phyloP scores from a whole-genome alignment of 2,797 vertebrate genomes.

The Erethizon dorsatum region DNA sequence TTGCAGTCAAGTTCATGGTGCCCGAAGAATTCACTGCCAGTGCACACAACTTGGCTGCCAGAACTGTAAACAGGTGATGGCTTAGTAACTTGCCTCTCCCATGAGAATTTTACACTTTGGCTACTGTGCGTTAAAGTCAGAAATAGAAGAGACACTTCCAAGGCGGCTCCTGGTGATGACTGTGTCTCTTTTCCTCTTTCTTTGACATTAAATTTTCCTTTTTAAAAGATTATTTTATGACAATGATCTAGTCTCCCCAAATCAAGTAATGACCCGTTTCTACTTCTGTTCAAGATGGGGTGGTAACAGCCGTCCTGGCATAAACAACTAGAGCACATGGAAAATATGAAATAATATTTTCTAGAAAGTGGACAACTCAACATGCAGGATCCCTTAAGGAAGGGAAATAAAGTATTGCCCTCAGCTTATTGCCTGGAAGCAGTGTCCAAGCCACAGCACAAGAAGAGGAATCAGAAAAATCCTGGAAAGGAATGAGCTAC shows the following conservation, averaged over 20 bases:
- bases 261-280: neutral
- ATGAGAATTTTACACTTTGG: neutral
- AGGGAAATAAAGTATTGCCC: neutral
- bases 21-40: neutral
- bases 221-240: neutral
- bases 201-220: neutral
- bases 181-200: conserved; percentile 16
- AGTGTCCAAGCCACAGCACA: neutral
- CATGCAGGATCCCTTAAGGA: neutral
- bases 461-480: neutral
- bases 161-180: neutral
- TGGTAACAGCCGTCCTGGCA: too few species aligned
- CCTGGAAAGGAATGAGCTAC: neutral
- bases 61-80: neutral
- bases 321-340: neutral
- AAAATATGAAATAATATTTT: neutral
- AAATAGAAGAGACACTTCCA: neutral
- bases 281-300: neutral
- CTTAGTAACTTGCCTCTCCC: conserved; percentile 6
- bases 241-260: neutral
- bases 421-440: neutral
- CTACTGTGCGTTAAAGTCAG: neutral
- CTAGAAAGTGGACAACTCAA: neutral
- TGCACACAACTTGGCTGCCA: neutral
- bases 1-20: neutral